Evolutionary conservation across 1,140 invertebrate genomes (phyloP).

Genomic region (Bradynema listronoti): DNA sequence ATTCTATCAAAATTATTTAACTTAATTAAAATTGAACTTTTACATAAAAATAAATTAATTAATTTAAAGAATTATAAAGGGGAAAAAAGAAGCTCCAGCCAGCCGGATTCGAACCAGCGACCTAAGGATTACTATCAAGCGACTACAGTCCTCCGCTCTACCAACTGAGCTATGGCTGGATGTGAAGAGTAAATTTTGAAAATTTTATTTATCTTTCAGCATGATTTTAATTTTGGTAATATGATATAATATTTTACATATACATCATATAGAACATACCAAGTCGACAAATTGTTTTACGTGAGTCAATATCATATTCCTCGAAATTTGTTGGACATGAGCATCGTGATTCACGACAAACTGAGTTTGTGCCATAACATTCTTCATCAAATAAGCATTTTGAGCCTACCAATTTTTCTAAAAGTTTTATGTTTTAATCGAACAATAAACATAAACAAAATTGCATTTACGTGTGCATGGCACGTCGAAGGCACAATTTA

Average conservation of each 20-base stretch:
- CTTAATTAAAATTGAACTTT: slow-evolving; percentile 4
- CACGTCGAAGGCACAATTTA: slow-evolving; percentile 50
- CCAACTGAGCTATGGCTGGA: slow-evolving; percentile 1
- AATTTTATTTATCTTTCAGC: slow-evolving; percentile 10
- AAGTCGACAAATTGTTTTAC: slow-evolving; percentile 48
- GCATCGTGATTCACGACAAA: slow-evolving; percentile 51
- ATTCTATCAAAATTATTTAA: slow-evolving; percentile 5
- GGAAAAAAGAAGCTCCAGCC: slow-evolving; percentile 21
- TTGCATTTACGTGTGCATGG: slow-evolving; percentile 47
- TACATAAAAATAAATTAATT: neutral
- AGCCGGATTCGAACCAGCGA: slow-evolving; percentile 51
- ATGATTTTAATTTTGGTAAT: no score
- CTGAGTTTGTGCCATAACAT: slow-evolving; percentile 56
- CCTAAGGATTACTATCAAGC: no score
- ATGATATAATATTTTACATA: no score
- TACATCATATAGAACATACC: no score
- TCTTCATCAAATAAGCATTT: slow-evolving; percentile 57
- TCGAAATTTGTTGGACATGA: slow-evolving; percentile 58
- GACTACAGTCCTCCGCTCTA: slow-evolving; percentile 9
- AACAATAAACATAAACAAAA: neutral
- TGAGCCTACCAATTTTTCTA: slow-evolving; percentile 55
- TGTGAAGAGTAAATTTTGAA: slow-evolving; percentile 11
- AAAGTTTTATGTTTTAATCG: slow-evolving; percentile 15
- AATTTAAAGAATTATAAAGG: neutral
- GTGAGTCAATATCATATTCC: slow-evolving; percentile 52